Base-by-base conservation (phyloP, 2,113 vertebrate genomes). In the Amphilophus citrinellus region DNA sequence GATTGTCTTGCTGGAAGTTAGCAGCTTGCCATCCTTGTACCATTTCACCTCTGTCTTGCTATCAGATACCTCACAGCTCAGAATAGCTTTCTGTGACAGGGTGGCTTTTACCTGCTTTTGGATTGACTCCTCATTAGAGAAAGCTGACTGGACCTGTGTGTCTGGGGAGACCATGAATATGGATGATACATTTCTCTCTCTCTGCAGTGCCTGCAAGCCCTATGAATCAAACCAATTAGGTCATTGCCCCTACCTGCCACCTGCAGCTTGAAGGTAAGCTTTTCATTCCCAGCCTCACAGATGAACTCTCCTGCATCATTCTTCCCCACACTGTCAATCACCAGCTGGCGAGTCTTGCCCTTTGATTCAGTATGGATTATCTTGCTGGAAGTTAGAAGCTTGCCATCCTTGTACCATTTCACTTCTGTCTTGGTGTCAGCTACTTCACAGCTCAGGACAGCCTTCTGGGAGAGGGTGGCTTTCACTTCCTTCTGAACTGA, bases 1-100 rank as follows among this genome's bases (percentile, higher is more conserved):
- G 24, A 96, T 79, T 17, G 92, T 94, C 77, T 80, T 95, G n/a
- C 90, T 96, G 82, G 95, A 63, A 1, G 73, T 22, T 0, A 97
- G 80, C 61, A 93, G 86, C 35, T 88, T 97, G 9, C 96, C 95
- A 1, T 97, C 95, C 27, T 97, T 97, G 93, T 87, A 96, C 97
- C 97, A 97, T 10, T 94, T 97, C 80, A 97, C 96, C 30, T 96
- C 92, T 0, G 94, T 95, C 47, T 94, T 65, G 1, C 80, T 76
- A 59, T 97, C 90, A 10, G 93, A 85, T 2, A 97, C 95, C 81
- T 97, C 95, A 5, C 96, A 97, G 87, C 84, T 87, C 14, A 97
- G 88, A n/a, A 84, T 87, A 60, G 95, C 90, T 2, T 93, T 96
- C 83, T 96, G 93, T 8, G 92, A 91, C 24, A 92, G 75, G 32